Conservation (phyloP, 1,140 invertebrate genomes). For the Drosophila tristis region DNA sequence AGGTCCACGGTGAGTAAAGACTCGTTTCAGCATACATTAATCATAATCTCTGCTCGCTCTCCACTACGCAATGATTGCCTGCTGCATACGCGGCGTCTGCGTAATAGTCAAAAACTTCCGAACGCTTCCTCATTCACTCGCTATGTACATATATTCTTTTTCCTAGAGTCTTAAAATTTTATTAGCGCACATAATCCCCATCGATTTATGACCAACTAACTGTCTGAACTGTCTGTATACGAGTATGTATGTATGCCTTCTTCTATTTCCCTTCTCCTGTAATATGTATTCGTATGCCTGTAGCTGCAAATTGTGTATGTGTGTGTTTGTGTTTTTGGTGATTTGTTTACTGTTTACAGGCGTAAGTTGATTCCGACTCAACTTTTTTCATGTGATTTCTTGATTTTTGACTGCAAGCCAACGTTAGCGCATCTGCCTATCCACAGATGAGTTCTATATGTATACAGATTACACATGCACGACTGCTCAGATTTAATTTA, state of each 20-base stretch:
- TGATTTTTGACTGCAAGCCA: slow-evolving; percentile 47
- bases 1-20: neutral
- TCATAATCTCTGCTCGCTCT: slow-evolving; percentile 22
- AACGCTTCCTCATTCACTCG: slow-evolving; percentile 27
- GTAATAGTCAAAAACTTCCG: slow-evolving; percentile 53
- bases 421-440: slow-evolving; percentile 47
- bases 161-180: slow-evolving; percentile 67
- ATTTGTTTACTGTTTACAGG: slow-evolving; percentile 79
- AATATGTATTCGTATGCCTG: no score
- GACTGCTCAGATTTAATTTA: slow-evolving; percentile 41
- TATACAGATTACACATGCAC: neutral
- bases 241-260: slow-evolving; percentile 1
- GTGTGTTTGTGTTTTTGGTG: slow-evolving; percentile 34
- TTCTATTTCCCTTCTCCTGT: neutral
- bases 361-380: slow-evolving; percentile 66
- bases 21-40: slow-evolving; percentile 15
- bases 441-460: neutral
- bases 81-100: slow-evolving; percentile 55
- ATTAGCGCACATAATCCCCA: slow-evolving; percentile 74
- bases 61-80: slow-evolving; percentile 23
- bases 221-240: slow-evolving; percentile 34
- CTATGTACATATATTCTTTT: slow-evolving; percentile 8
- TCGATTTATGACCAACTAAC: slow-evolving; percentile 72
- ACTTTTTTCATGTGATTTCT: slow-evolving; percentile 39
- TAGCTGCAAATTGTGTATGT: neutral